These are phyloP conservation scores for Leucophenga montana DNA, from an alignment of 2,888 invertebrate genomes.

Conservation along the genomic window DNA sequence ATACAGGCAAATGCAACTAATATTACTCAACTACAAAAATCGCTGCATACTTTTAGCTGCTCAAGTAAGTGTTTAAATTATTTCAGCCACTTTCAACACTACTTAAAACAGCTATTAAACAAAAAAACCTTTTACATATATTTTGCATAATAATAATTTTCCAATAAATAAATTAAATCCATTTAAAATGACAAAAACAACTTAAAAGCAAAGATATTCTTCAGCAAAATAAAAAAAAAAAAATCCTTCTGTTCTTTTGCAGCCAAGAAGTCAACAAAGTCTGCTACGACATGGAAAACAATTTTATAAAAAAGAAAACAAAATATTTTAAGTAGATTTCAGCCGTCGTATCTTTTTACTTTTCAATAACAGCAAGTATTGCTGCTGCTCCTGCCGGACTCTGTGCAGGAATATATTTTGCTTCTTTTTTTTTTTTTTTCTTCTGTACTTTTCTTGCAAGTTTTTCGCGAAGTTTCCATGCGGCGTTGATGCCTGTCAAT, in stretches of 20 bases:
- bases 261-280: slow-evolving; percentile 20
- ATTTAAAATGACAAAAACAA: slow-evolving; percentile 26
- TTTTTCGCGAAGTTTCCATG: slow-evolving; percentile 13
- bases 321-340: slow-evolving; percentile 59
- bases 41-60: slow-evolving; percentile 14
- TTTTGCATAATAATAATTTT: slow-evolving; percentile 37
- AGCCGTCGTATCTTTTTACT: slow-evolving; percentile 8
- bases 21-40: too few species aligned
- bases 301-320: too few species aligned
- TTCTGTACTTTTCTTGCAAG: slow-evolving; percentile 26
- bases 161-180: slow-evolving; percentile 42
- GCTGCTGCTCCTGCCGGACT: not conserved
- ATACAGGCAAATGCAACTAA: too few species aligned
- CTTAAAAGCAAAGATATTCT: not conserved
- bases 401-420: not conserved
- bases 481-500: slow-evolving; percentile 29
- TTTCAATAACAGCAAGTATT: slow-evolving; percentile 22
- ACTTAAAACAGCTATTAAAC: too few species aligned
- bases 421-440: slow-evolving; percentile 29
- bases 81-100: not conserved
- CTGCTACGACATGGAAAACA: slow-evolving; percentile 49
- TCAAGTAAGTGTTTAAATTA: not conserved
- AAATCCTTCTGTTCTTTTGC: slow-evolving; percentile 6
- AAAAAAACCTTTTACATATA: not conserved
- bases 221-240: slow-evolving; percentile 31